phyloP scores from a whole-genome alignment of 2,113 vertebrate species.

The Acanthochromis polyacanthus region DNA sequence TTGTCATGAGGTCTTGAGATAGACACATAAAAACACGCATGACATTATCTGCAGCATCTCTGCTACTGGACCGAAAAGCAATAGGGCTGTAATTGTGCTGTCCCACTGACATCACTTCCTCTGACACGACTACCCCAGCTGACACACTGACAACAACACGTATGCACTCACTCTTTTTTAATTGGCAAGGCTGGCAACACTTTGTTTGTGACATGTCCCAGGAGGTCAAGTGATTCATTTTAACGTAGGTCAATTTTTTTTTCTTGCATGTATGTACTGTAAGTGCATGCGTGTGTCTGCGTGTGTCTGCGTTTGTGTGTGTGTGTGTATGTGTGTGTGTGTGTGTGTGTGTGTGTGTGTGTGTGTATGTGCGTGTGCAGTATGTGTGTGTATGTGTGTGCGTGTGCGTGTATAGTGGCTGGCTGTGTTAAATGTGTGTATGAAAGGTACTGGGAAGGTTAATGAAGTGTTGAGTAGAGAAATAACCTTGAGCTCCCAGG shows the following conservation, averaged over 20 bases:
- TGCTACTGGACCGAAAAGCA: conserved; percentile 21
- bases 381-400: too few species aligned
- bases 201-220: conserved; percentile 49
- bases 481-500: conserved; percentile 80
- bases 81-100: conserved; percentile 22
- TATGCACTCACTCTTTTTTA: conserved; percentile 53
- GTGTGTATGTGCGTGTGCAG: background rate
- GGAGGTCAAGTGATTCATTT: conserved; percentile 62
- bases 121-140: conserved; percentile 30
- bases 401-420: background rate
- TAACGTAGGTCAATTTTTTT: conserved; percentile 25
- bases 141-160: conserved; percentile 42
- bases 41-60: conserved; percentile 5
- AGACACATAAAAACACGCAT: background rate
- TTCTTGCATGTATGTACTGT: background rate
- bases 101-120: conserved; percentile 37
- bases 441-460: conserved; percentile 69
- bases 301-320: background rate
- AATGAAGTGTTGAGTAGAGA: conserved; percentile 80
- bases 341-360: too few species aligned
- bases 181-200: conserved; percentile 51
- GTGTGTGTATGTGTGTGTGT: too few species aligned
- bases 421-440: conserved; percentile 53
- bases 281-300: too few species aligned
- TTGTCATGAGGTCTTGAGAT: background rate